phyloP scores from a whole-genome alignment of 2,797 vertebrate genomes.

The Acanthornis magna region DNA sequence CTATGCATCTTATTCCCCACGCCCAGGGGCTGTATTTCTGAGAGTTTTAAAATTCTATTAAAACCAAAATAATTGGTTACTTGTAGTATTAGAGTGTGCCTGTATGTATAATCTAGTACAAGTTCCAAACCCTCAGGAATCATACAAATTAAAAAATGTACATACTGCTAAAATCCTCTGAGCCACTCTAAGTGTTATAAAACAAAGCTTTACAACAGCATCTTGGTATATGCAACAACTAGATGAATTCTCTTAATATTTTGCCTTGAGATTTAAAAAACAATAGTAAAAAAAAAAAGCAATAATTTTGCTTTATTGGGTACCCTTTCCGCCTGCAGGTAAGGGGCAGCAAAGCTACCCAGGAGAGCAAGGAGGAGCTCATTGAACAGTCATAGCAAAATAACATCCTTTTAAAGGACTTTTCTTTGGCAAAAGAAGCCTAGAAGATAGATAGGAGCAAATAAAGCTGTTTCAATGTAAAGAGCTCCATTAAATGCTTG shows the following conservation, averaged over 20 bases:
- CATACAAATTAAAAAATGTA: neutral
- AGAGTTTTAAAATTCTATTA: conserved; percentile 23
- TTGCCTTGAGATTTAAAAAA: neutral
- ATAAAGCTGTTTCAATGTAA: conserved; percentile 17
- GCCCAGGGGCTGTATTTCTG: neutral
- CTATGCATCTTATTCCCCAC: neutral
- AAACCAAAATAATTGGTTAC: neutral
- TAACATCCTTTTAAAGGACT: neutral
- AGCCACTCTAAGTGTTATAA: neutral
- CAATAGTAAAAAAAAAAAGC: neutral
- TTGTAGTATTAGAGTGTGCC: neutral
- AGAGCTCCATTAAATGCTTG: conserved; percentile 49
- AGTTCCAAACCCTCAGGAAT: neutral
- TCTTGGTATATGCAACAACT: neutral
- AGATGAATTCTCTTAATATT: neutral
- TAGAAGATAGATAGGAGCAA: conserved; percentile 12
- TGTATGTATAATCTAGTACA: neutral
- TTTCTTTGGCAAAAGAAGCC: neutral
- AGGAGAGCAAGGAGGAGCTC: neutral
- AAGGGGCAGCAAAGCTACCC: neutral
- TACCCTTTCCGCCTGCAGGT: neutral
- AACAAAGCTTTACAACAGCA: neutral
- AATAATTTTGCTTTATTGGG: neutral
- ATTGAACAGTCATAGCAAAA: neutral
- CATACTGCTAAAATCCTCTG: neutral